Percentiles rank a stretch among this genome's conserved stretches.
Conservation (phyloP, 2,888 invertebrate genomes). For the Margaritifera margaritifera region DNA sequence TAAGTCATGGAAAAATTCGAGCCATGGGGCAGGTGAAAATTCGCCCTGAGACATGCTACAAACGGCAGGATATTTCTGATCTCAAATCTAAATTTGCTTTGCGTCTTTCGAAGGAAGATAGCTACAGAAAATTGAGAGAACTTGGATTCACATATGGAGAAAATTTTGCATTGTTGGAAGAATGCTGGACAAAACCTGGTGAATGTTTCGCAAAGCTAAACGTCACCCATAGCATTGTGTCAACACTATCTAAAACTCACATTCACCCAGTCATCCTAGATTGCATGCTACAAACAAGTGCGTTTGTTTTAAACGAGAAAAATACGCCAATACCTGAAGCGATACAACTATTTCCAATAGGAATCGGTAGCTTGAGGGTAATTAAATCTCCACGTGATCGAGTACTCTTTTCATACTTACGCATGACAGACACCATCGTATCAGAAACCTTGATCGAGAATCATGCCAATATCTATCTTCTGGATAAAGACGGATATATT, state of each 20-base stretch:
- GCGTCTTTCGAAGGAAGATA: background rate
- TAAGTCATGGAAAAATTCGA: too few species aligned
- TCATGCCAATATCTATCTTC: slow-evolving; percentile 4
- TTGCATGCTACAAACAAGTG: slow-evolving; percentile 7
- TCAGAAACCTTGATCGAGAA: background rate
- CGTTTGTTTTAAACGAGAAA: background rate
- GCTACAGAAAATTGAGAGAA: slow-evolving; percentile 2
- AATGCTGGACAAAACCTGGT: background rate
- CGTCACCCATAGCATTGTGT: background rate
- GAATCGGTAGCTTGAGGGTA: background rate
- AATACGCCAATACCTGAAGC: background rate
- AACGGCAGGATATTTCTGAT: background rate
- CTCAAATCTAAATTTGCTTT: background rate
- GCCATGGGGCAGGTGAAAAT: too few species aligned
- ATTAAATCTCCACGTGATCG: background rate
- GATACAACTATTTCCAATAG: background rate
- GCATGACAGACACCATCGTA: background rate
- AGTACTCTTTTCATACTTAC: slow-evolving; percentile 1
- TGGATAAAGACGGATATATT: background rate
- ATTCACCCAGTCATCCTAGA: slow-evolving; percentile 18
- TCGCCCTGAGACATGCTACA: too few species aligned
- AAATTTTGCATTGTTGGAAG: slow-evolving; percentile 2
- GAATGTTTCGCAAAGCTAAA: background rate
- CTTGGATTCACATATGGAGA: slow-evolving; percentile 7
- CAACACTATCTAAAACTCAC: background rate